Conservation (phyloP, 2,113 vertebrate species). For the Phylloscopus trochilus region DNA sequence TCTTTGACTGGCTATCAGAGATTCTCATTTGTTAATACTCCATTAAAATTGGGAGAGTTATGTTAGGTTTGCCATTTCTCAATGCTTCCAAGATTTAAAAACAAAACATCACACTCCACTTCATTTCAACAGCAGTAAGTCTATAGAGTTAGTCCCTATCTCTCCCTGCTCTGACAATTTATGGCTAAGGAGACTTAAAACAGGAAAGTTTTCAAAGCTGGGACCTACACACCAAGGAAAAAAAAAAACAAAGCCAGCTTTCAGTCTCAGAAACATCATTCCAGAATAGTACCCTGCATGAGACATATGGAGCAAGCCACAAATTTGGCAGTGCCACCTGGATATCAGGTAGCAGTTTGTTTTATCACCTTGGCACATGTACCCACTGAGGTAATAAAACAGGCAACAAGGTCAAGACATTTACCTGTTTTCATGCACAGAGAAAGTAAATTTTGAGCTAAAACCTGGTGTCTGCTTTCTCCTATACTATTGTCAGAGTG, state of each 20-base stretch:
- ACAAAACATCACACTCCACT: not conserved
- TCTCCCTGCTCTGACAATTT: not conserved
- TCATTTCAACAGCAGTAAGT: not conserved
- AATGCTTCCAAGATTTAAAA: not conserved
- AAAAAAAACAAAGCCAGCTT: not conserved
- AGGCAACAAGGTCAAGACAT: slow-evolving; percentile 25
- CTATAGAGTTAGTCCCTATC: not conserved
- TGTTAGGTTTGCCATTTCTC: not conserved
- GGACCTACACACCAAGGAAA: not conserved
- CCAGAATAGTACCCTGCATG: slow-evolving; percentile 15
- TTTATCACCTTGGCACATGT: slow-evolving; percentile 42
- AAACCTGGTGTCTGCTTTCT: not conserved
- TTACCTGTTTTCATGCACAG: not conserved
- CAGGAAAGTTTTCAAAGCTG: not conserved
- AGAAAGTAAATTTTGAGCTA: slow-evolving; percentile 25
- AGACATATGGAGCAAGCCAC: not conserved
- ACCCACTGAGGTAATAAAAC: slow-evolving; percentile 12
- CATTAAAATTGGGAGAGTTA: not conserved
- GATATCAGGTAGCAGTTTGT: slow-evolving; percentile 48
- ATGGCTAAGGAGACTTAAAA: not conserved
- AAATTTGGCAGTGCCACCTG: slow-evolving; percentile 26
- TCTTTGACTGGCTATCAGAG: not conserved
- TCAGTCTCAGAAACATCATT: not conserved
- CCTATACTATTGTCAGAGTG: not conserved
- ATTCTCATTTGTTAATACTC: not conserved